Base-by-base conservation (phyloP, 2,888 invertebrate genomes). In the Eristalis tenax region DNA sequence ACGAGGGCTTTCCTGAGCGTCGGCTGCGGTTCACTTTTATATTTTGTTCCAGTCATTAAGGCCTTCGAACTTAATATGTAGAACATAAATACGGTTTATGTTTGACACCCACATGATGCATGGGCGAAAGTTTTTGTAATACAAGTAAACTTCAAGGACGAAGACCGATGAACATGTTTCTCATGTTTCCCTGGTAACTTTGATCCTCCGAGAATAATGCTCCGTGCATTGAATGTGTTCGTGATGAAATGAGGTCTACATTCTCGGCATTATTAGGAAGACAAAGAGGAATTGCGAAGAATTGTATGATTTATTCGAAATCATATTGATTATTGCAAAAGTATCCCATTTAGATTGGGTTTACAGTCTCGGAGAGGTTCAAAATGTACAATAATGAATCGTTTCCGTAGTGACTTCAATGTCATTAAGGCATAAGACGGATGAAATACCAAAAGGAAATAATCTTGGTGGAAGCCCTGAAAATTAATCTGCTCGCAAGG, bases 1-100 rank as follows among this genome's bases (percentile, higher is more conserved):
- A n/a, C 6, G 18, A 59, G 32, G 32, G 50, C 2, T 23, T 32
- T 28, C 26, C 32, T 22, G 35, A 64, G 64, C 26, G 28, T 59
- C 61, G 57, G 61, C 35, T 68, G 56, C 61, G 73, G 32, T 73
- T 63, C 43, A 8, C 35, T 38, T 59, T 38, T 59, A 38, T 70
- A 32, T 57, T 5, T 43, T 61, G 23, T 59, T 59, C n/a, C 26
- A 61, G 66, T 68, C 68, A 80, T 74, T 74, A 80, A 56, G 43
- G 40, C 13, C 28, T n/a, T 6, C 71, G 26, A 80, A 80, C 73
- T 74, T 80, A 68, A 74, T 73, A 74, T 74, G 61, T 22, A 59
- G 71, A 66, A 65, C 56, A 71, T 79, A 66, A 71, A 79, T 79
- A 65, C 59, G 26, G 71, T 50, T 79, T 71, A 65, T 64, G 40